These are phyloP conservation scores for Scartelaos histophorus DNA, from an alignment of 2,113 vertebrate species.

Conservation along the genomic window DNA sequence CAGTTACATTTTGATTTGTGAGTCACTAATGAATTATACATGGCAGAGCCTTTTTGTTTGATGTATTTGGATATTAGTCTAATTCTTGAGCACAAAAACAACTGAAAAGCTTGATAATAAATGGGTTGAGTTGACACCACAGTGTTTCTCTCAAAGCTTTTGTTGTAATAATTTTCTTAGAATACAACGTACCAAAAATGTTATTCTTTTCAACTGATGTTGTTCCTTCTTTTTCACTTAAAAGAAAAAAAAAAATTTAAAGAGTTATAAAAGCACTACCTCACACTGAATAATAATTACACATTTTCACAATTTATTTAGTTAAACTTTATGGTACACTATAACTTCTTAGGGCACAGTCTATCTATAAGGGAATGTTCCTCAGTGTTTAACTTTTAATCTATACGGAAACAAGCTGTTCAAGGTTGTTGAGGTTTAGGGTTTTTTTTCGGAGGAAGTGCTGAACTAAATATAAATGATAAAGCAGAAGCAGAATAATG, in stretches of 20 bases:
- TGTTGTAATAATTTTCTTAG: not conserved
- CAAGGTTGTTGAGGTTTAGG: no score
- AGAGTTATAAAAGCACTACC: not conserved
- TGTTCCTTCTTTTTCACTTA: not conserved
- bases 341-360: no score
- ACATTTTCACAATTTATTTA: not conserved
- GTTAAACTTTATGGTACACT: no score
- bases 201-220: not conserved
- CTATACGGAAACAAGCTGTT: no score
- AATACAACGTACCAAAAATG: not conserved
- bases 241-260: not conserved
- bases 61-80: not conserved
- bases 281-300: no score
- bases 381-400: no score
- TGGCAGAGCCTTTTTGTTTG: not conserved
- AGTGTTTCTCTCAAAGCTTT: not conserved
- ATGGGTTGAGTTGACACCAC: not conserved
- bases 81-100: not conserved
- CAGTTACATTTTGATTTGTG: not conserved
- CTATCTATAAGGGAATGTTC: no score
- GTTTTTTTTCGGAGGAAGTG: no score
- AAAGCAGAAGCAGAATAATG: no score
- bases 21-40: conserved; percentile 7
- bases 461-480: no score
- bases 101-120: not conserved